Evolutionary conservation across 1,140 invertebrate genomes (phyloP).

Genomic region (Pogonomyrmex barbatus): DNA sequence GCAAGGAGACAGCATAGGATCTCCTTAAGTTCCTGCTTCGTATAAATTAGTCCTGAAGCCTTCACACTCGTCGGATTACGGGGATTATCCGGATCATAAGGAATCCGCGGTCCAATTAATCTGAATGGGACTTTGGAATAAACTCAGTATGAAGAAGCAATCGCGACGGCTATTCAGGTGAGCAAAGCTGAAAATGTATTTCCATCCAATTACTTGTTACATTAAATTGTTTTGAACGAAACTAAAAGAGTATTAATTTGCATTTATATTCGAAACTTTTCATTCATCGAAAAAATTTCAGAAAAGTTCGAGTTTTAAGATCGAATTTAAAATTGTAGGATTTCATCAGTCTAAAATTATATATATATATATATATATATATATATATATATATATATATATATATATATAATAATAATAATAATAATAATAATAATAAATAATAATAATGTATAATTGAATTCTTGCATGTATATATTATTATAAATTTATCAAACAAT

Average conservation of each 20-base stretch:
- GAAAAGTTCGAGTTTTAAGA: background rate
- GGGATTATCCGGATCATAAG: conserved; percentile 67
- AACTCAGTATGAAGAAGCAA: conserved; percentile 58
- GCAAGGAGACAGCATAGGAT: conserved; percentile 43
- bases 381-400: background rate
- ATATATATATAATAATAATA: too few species aligned
- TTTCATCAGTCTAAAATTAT: background rate
- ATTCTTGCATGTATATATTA: background rate
- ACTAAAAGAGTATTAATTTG: background rate
- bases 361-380: background rate
- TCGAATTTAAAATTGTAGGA: background rate
- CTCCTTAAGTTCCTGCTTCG: conserved; percentile 67
- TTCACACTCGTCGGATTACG: conserved; percentile 69
- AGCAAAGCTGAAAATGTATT: conserved; percentile 44
- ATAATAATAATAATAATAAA: too few species aligned
- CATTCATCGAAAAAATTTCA: background rate
- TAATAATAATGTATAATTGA: too few species aligned
- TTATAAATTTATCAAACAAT: background rate
- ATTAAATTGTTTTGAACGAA: background rate
- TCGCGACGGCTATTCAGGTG: conserved; percentile 23
- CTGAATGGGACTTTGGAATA: conserved; percentile 65
- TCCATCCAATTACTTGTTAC: background rate
- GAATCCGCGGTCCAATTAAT: conserved; percentile 71
- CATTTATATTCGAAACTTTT: background rate
- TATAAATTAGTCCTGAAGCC: conserved; percentile 68